These are phyloP conservation scores for Disparrhopalites patrizii DNA, from an alignment of 2,888 invertebrate genomes.

Conservation along the genomic window DNA sequence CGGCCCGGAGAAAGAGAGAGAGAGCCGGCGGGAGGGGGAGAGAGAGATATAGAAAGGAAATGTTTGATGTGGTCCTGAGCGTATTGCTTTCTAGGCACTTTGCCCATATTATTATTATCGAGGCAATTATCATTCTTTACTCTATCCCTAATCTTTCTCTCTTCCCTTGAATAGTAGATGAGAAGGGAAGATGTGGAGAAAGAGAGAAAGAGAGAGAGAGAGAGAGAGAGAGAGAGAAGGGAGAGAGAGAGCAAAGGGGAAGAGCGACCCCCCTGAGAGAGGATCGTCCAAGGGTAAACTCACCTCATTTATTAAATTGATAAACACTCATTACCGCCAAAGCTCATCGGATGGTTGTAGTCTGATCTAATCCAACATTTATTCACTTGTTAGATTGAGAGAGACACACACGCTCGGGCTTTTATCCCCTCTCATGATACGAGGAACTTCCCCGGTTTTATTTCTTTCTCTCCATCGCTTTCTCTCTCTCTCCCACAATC, in stretches of 20 bases:
- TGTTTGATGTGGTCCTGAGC: conserved; percentile 11
- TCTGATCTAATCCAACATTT: not conserved
- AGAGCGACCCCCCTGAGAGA: conserved; percentile 1
- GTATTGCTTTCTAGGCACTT: conserved; percentile 33
- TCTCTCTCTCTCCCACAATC: not conserved
- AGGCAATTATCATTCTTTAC: conserved; percentile 43
- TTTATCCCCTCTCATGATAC: too few species aligned
- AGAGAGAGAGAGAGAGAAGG: too few species aligned
- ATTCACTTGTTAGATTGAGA: not conserved
- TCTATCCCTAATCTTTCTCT: conserved; percentile 28
- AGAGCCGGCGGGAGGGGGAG: not conserved
- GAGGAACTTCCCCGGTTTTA: too few species aligned
- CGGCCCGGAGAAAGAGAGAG: not conserved
- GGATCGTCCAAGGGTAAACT: conserved; percentile 1
- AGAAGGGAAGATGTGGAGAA: too few species aligned
- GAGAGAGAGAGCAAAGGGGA: too few species aligned
- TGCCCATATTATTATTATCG: conserved; percentile 44
- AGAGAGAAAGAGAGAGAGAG: too few species aligned
- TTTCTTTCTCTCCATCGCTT: conserved; percentile 2
- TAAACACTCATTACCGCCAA: conserved; percentile 33
- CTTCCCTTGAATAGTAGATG: too few species aligned
- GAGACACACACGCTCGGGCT: too few species aligned
- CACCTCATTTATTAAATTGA: conserved; percentile 35
- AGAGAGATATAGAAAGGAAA: too few species aligned
- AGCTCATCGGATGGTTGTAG: not conserved